phyloP scores from a whole-genome alignment of 2,797 vertebrate genomes.

The Lerista edwardsae region DNA sequence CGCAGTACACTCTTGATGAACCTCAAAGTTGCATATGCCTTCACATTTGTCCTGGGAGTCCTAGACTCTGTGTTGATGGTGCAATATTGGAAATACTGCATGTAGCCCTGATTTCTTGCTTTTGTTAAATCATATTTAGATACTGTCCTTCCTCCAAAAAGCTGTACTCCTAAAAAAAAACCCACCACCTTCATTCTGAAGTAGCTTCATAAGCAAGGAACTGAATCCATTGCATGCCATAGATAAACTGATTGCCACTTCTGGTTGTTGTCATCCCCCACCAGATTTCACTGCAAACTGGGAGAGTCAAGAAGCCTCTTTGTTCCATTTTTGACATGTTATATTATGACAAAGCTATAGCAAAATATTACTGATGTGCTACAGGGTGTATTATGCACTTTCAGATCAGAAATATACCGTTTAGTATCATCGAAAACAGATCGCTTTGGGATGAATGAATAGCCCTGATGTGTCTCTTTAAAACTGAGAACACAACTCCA shows the following conservation, averaged over 20 bases:
- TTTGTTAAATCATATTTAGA: background rate
- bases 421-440: conserved; percentile 32
- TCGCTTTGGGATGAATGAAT: background rate
- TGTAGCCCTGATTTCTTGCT: background rate
- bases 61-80: background rate
- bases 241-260: background rate
- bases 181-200: conserved; percentile 23
- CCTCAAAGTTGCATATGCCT: background rate
- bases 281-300: conserved; percentile 1
- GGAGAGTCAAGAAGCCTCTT: background rate
- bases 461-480: background rate
- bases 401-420: conserved; percentile 20
- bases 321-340: conserved; percentile 23
- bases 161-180: too few relatives aligned
- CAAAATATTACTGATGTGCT: conserved; percentile 27
- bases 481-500: background rate
- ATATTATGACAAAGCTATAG: conserved; percentile 35
- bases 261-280: background rate
- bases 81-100: background rate
- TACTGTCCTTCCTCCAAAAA: background rate
- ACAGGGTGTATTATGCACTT: background rate
- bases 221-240: too few relatives aligned
- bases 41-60: background rate
- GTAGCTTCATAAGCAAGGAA: background rate
- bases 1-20: background rate